Conservation (phyloP, 1,140 invertebrate species). For the Aphidius ervi region DNA sequence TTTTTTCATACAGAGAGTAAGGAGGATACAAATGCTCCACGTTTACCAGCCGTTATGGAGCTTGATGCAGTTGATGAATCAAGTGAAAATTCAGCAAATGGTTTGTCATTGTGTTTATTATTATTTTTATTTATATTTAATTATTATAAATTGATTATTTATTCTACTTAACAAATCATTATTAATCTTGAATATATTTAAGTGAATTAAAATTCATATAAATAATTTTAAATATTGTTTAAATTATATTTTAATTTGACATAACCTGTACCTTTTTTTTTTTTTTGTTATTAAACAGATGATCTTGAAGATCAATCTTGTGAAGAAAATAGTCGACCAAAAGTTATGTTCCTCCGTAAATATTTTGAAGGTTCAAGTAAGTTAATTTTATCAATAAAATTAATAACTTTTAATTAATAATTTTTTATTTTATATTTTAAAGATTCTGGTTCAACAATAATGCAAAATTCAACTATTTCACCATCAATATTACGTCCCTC, state of each 20-base stretch:
- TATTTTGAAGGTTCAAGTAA: neutral
- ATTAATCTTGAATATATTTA: neutral
- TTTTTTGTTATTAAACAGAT: slow-evolving; percentile 25
- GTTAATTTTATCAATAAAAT: slow-evolving; percentile 22
- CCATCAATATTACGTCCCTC: slow-evolving; percentile 40
- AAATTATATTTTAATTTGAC: neutral
- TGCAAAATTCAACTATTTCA: slow-evolving; percentile 14
- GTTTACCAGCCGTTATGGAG: slow-evolving; percentile 38
- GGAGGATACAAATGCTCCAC: slow-evolving; percentile 34
- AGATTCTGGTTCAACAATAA: slow-evolving; percentile 28
- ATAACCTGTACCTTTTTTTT: neutral
- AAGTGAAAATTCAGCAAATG: slow-evolving; percentile 37
- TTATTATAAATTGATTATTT: slow-evolving; percentile 19
- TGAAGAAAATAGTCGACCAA: slow-evolving; percentile 33
- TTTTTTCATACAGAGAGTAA: slow-evolving; percentile 34
- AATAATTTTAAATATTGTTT: neutral
- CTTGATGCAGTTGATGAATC: slow-evolving; percentile 41
- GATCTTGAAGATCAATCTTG: slow-evolving; percentile 25
- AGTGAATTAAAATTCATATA: neutral
- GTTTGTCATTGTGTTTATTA: slow-evolving; percentile 26
- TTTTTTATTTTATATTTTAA: slow-evolving; percentile 29
- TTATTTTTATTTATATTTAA: slow-evolving; percentile 3
- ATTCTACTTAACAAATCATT: neutral
- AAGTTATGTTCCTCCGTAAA: slow-evolving; percentile 25
- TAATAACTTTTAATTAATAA: neutral